Evolutionary conservation across 2,888 invertebrate species (phyloP).

Genomic region (Thymelicus acteon): DNA sequence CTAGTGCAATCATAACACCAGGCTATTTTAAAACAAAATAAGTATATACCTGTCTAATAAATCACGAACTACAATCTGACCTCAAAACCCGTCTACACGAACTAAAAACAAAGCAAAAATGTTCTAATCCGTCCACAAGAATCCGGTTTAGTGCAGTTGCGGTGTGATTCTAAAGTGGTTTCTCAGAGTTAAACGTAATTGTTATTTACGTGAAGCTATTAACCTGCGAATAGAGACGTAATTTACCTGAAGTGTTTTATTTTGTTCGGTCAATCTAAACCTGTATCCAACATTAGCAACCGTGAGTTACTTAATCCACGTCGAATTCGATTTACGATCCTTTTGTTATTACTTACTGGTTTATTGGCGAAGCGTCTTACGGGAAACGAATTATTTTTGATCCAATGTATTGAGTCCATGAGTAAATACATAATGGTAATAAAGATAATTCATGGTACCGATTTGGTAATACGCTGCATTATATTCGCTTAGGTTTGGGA

Average conservation of each 20-base stretch:
- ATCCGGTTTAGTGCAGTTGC: slow-evolving; percentile 25
- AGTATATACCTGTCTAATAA: slow-evolving; percentile 18
- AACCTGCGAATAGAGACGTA: slow-evolving; percentile 36
- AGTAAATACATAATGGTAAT: no score
- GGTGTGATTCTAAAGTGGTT: slow-evolving; percentile 33
- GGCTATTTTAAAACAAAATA: slow-evolving; percentile 7
- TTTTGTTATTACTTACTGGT: slow-evolving; percentile 15
- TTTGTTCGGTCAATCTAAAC: slow-evolving; percentile 28
- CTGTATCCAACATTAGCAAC: slow-evolving; percentile 29
- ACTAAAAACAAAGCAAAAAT: slow-evolving; percentile 26
- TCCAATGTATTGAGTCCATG: no score
- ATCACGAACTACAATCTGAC: slow-evolving; percentile 21
- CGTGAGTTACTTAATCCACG: slow-evolving; percentile 28
- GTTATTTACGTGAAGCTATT: slow-evolving; percentile 36
- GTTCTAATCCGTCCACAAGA: slow-evolving; percentile 18
- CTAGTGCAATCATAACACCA: no score
- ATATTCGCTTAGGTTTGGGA: no score
- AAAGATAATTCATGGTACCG: no score
- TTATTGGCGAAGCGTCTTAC: neutral
- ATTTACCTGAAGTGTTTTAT: slow-evolving; percentile 36
- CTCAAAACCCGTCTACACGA: slow-evolving; percentile 13
- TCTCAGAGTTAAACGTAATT: slow-evolving; percentile 36
- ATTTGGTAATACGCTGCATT: no score
- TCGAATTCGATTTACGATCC: slow-evolving; percentile 30
- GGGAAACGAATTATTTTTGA: no score